Conservation (phyloP, 2,113 vertebrate genomes). For the Sphaerodactylus townsendi region DNA sequence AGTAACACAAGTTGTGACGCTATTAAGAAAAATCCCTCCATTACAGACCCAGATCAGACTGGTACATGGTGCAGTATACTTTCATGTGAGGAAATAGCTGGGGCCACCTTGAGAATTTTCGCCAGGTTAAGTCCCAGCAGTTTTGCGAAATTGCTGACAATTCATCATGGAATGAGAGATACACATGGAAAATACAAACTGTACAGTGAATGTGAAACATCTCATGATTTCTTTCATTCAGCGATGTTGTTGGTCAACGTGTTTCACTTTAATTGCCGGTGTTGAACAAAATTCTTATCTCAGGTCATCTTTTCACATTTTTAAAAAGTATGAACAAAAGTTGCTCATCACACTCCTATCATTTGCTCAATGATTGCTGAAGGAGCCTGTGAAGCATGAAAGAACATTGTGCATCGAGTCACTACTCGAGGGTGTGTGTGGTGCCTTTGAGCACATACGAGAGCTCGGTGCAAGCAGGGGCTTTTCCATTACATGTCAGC, state of each 20-base stretch:
- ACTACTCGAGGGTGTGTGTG: too few relatives aligned
- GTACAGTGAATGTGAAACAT: conserved; percentile 64
- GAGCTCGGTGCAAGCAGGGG: background rate
- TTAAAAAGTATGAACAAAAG: conserved; percentile 42
- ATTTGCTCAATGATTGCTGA: conserved; percentile 57
- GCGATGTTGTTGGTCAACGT: conserved; percentile 59
- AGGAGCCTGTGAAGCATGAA: background rate
- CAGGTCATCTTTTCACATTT: conserved; percentile 33
- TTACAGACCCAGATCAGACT: background rate
- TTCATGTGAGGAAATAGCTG: conserved; percentile 50
- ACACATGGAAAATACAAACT: conserved; percentile 65
- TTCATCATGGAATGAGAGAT: conserved; percentile 64
- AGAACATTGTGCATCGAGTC: background rate
- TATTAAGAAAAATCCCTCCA: background rate
- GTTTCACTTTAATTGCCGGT: conserved; percentile 69
- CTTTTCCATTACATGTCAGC: background rate
- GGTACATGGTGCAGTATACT: background rate
- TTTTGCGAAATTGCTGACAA: conserved; percentile 67
- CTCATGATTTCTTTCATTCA: conserved; percentile 58
- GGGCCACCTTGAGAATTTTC: conserved; percentile 54
- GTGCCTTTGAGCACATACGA: conserved; percentile 9
- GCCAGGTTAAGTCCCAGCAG: conserved; percentile 62
- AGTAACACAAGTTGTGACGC: background rate
- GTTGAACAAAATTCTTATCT: conserved; percentile 64
- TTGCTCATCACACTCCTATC: conserved; percentile 53